Base-by-base conservation (phyloP, 2,888 invertebrate species). In the Dynastes hyllus region DNA sequence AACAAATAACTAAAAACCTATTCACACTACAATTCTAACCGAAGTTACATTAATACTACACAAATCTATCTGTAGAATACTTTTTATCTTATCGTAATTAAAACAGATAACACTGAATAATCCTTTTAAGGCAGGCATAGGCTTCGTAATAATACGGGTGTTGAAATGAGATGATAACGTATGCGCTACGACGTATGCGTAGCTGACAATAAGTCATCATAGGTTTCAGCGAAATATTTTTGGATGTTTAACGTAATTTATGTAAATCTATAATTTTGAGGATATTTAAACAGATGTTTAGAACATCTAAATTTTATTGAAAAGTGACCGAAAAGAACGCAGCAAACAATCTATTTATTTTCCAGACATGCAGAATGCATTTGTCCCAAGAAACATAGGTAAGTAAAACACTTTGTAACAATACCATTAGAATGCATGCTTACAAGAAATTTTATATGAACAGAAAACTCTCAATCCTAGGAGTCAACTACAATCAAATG, bases 51-150 rank as follows among this genome's bases (percentile, higher is more conserved):
- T 61, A 4, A 22, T 22, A 61, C 61, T 61, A 22, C n/a, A 55
- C 16, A 29, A 61, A 61, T 29, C 22, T 45, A 16, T 8, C n/a
- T 45, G 22, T 50, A 40, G 16, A 6, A 67, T 45, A 67, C 2
- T 45, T 45, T 67, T 67, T 67, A 67, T 67, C 67, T 67, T 67
- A 67, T 67, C 67, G 16, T 11, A 67, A 22, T 16, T 45, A 27
- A 11, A 67, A 22, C 45, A 67, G 67, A 67, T 67, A 67, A 67
- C 40, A 40, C 1, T n/a, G 45, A 29, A 65, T 67, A 67, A 67
- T 67, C 61, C 67, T 50, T 22, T 55, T n/a, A 55, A 55, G 55
- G 55, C 13, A 6, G n/a, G 16, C 16, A 55, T n/a, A 2, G 55
- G 16, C 55, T 55, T 45, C 22, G 40, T 45, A 67, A 45, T 40